Base-by-base conservation (phyloP, 2,797 vertebrate genomes). In the Thamnophis elegans region DNA sequence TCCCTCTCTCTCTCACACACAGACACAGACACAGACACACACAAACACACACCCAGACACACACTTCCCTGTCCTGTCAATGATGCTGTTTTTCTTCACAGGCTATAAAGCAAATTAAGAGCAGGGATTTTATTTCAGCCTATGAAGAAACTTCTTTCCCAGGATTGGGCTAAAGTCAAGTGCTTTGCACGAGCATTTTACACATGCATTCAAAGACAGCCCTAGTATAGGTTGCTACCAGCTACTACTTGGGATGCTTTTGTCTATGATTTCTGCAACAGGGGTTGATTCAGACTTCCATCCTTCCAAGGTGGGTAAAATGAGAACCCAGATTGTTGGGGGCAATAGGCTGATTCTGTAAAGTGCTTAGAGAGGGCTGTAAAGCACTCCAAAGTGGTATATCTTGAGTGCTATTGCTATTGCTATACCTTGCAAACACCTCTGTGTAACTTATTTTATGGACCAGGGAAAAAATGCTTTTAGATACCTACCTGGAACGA, bases 401-500 rank as follows among this genome's bases (percentile, higher is more conserved):
- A 51, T 51, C 4, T 51, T 51, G 6, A 51, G 47, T 51, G 47
- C 47, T 51, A 51, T 51, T 51, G 47, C 47, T 51, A 51, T 51
- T 51, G 47, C 47, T 51, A 51, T 51, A 51, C 47, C 5, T 51
- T 51, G 47, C 3, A 51, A 51, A 82, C 20, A 82, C 25, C 20
- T 42, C 73, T 25, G 4, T 56, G 1, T 26, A 85, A 55, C 55
- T 78, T 68, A 58, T 2, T 62, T 42, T 56, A 56, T 85, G 18
- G 26, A 26, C 32, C 11, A 90, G 58, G 28, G 0, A 1, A 90
- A 56, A 95, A 87, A 87, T 16, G 8, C 0, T 22, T 7, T 0
- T 89, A 87, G 12, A 53, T 89, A 96, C 96, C 92, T 94, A 99
- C 99, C 99, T 98, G 99, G 98, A 26, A 98, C 88, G 95, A 99